Evolutionary conservation across 2,113 vertebrate genomes (phyloP).

Genomic region (Muntiacus reevesi): DNA sequence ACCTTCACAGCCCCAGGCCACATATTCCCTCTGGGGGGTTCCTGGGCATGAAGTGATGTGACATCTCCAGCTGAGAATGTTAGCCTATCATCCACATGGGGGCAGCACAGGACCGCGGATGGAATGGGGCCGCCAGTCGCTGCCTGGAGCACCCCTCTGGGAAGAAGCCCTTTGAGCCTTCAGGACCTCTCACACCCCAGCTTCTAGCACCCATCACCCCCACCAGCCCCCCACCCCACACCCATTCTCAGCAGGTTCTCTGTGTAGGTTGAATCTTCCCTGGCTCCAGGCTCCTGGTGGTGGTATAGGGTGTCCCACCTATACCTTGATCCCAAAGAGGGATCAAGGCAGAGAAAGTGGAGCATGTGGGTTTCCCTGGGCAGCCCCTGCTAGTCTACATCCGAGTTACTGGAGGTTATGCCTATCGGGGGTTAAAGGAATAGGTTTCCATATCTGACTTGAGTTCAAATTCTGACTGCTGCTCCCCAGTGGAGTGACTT

Average conservation of each 20-base stretch:
- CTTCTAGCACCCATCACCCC: background rate
- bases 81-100: background rate
- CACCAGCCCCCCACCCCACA: background rate
- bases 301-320: background rate
- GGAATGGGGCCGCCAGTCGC: fast-evolving
- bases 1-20: background rate
- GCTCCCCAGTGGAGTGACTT: background rate
- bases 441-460: background rate
- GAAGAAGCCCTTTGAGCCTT: background rate
- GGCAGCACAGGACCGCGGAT: background rate
- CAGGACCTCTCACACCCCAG: background rate
- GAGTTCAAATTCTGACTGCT: background rate
- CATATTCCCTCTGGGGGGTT: background rate
- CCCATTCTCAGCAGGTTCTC: background rate
- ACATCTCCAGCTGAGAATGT: fast-evolving
- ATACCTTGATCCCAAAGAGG: background rate
- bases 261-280: background rate
- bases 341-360: background rate
- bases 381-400: background rate
- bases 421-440: background rate
- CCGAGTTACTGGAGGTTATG: background rate
- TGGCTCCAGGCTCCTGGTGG: background rate
- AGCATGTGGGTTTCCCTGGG: background rate
- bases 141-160: background rate
- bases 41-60: fast-evolving